These are phyloP conservation scores for Oncopeltus fasciatus DNA, from an alignment of 1,140 invertebrate genomes.

Conservation along the genomic window DNA sequence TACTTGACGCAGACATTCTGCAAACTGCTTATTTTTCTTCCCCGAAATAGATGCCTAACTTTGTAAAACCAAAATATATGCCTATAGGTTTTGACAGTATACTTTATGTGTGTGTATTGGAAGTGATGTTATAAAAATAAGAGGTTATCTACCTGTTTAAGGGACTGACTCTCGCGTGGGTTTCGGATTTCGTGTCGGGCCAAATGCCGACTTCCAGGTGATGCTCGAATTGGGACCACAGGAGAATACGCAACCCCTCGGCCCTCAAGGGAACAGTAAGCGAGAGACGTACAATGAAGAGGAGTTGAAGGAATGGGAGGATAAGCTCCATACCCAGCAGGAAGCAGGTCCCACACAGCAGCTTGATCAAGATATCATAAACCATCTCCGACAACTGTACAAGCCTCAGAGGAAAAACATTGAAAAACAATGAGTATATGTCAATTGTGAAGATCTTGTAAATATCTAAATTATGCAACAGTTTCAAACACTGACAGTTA, in stretches of 20 bases:
- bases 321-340: background rate
- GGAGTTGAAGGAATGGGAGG: background rate
- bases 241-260: conserved; percentile 44
- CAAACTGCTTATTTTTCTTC: too few species aligned
- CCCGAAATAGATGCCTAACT: too few species aligned
- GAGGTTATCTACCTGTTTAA: too few species aligned
- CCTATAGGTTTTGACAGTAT: too few species aligned
- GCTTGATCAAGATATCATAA: conserved; percentile 13
- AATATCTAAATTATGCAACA: too few species aligned
- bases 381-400: conserved; percentile 19
- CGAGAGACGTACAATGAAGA: background rate
- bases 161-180: conserved; percentile 65
- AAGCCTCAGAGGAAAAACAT: conserved; percentile 12
- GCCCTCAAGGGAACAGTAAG: conserved; percentile 10
- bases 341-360: background rate
- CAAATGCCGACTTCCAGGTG: conserved; percentile 66
- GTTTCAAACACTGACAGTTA: too few species aligned
- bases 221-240: conserved; percentile 63
- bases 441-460: too few species aligned
- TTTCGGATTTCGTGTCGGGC: conserved; percentile 59
- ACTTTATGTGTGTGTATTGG: too few species aligned
- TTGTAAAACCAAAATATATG: too few species aligned
- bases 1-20: too few species aligned
- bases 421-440: too few species aligned
- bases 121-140: too few species aligned